Conservation (phyloP, 2,888 invertebrate genomes). For the Lottia gigantea region DNA sequence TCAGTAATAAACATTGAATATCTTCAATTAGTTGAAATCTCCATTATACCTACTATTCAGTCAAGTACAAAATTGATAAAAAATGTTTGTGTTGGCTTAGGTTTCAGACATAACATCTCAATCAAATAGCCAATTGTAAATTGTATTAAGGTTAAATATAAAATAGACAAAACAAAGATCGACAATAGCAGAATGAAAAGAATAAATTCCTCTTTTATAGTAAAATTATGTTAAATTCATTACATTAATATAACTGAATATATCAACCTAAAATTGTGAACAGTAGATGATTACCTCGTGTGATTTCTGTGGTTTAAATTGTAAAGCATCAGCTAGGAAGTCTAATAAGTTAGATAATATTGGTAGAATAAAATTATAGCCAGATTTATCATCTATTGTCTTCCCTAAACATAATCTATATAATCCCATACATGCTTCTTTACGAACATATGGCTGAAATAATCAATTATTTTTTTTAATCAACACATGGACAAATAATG, state of each 20-base stretch:
- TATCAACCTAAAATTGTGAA: no score
- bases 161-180: not conserved
- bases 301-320: conserved; percentile 75
- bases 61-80: not conserved
- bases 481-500: no score
- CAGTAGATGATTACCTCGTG: conserved; percentile 43
- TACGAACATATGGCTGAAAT: conserved; percentile 80
- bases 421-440: conserved; percentile 92
- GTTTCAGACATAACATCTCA: no score
- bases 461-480: not conserved
- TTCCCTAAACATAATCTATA: conserved; percentile 85
- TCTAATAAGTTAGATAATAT: conserved; percentile 83
- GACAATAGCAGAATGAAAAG: not conserved
- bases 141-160: no score
- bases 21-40: no score
- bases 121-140: no score
- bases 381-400: conserved; percentile 65
- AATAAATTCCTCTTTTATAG: no score
- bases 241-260: no score
- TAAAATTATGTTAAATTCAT: no score
- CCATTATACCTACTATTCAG: no score
- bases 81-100: not conserved
- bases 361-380: conserved; percentile 74
- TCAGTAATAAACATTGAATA: not conserved
- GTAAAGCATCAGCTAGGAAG: conserved; percentile 85